Conservation (phyloP, 1,140 invertebrate species). For the Drosophila kurseongensis region DNA sequence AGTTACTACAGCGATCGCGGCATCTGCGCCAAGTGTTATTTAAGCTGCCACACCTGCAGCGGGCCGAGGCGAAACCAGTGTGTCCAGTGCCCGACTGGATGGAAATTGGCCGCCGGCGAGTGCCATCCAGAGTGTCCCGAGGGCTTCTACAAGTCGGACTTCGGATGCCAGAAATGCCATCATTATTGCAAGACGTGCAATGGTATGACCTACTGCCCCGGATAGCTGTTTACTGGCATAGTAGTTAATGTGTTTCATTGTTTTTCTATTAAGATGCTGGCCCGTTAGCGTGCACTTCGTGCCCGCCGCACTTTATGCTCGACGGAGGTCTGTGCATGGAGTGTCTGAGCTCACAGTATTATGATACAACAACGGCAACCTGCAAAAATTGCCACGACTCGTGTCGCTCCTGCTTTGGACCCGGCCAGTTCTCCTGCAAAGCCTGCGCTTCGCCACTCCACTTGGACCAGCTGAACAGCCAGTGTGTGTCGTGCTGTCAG, state of each 20-base stretch:
- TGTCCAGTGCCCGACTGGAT: conserved; percentile 91
- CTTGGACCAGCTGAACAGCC: conserved; percentile 89
- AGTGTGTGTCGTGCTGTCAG: conserved; percentile 90
- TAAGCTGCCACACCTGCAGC: conserved; percentile 93
- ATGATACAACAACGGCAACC: conserved; percentile 88
- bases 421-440: conserved; percentile 89
- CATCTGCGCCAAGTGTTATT: conserved; percentile 92
- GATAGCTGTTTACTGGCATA: background rate
- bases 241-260: background rate
- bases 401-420: conserved; percentile 89
- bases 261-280: conserved; percentile 86
- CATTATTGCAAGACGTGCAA: conserved; percentile 93
- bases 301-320: conserved; percentile 89
- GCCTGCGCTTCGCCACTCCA: conserved; percentile 88
- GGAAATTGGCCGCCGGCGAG: conserved; percentile 91
- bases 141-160: conserved; percentile 91
- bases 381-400: conserved; percentile 89
- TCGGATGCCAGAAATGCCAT: conserved; percentile 93
- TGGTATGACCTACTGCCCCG: conserved; percentile 84
- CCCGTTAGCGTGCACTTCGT: conserved; percentile 90
- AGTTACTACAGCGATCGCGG: conserved; percentile 94
- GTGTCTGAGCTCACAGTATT: conserved; percentile 90
- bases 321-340: conserved; percentile 90
- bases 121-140: conserved; percentile 93
- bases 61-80: conserved; percentile 92